A percentile compares a stretch with the other conserved stretches of the same genome.
Evolutionary conservation across 2,113 vertebrate species (phyloP).

Genomic region (Merops nubicus): DNA sequence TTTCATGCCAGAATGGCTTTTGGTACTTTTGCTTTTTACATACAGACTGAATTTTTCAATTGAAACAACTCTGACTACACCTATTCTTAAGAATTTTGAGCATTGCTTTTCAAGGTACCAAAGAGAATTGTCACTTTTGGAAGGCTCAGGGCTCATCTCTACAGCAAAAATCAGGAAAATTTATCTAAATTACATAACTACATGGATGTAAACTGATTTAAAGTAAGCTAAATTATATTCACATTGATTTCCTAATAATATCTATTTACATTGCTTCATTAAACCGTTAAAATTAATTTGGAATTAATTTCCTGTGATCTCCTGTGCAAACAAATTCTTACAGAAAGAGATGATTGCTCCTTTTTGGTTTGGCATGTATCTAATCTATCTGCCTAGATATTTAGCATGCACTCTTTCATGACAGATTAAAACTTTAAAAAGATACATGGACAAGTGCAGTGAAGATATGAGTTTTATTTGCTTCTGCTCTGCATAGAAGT

Average conservation of each 20-base stretch:
- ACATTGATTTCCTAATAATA: constrained; percentile 6
- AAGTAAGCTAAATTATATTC: not conserved
- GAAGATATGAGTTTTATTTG: not conserved
- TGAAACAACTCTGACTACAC: not conserved
- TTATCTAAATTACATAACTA: not conserved
- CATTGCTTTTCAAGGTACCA: fast-evolving
- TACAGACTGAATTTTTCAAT: not conserved
- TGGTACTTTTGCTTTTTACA: not conserved
- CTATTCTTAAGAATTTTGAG: not conserved
- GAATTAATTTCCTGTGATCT: constrained; percentile 6
- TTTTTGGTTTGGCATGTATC: not conserved
- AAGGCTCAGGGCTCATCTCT: not conserved
- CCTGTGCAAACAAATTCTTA: not conserved
- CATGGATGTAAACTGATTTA: not conserved
- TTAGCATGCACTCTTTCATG: not conserved
- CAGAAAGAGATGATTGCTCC: not conserved
- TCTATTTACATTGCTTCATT: not conserved
- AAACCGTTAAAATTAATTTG: constrained; percentile 29
- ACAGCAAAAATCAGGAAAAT: not conserved
- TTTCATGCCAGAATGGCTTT: not conserved
- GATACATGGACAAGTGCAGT: not conserved
- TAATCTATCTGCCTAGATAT: not conserved
- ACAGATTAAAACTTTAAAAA: not conserved
- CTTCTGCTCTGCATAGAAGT: not conserved
- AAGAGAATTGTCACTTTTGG: not conserved